Conservation (phyloP, 2,888 invertebrate species). For the Suillia variegata region DNA sequence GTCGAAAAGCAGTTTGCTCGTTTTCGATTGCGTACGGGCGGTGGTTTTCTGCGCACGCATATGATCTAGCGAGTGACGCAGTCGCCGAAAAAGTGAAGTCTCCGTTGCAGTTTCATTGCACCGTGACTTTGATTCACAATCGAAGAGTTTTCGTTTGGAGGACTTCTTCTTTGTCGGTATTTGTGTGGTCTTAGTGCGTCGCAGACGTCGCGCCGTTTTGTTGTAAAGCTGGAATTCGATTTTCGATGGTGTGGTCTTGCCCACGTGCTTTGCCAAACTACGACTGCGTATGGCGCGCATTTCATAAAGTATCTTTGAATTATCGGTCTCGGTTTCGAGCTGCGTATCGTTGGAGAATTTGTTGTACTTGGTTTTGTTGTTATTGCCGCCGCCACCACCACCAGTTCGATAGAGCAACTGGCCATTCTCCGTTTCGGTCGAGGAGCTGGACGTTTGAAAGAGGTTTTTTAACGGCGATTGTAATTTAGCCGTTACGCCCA, state of each 20-base stretch:
- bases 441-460: slow-evolving; percentile 43
- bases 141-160: slow-evolving; percentile 23
- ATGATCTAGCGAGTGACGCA: slow-evolving; percentile 41
- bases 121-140: slow-evolving; percentile 24
- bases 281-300: slow-evolving; percentile 45
- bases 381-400: slow-evolving; percentile 10
- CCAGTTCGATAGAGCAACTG: slow-evolving; percentile 29
- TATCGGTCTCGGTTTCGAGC: slow-evolving; percentile 26
- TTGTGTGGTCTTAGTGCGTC: slow-evolving; percentile 22
- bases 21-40: slow-evolving; percentile 19
- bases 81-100: slow-evolving; percentile 34
- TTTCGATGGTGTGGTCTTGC: slow-evolving; percentile 44
- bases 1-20: not conserved
- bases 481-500: slow-evolving; percentile 55
- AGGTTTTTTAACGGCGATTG: slow-evolving; percentile 49
- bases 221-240: slow-evolving; percentile 54
- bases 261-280: not conserved
- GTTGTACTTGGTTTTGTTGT: slow-evolving; percentile 38
- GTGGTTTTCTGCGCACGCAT: slow-evolving; percentile 26
- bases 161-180: slow-evolving; percentile 22
- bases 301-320: slow-evolving; percentile 45
- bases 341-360: slow-evolving; percentile 38
- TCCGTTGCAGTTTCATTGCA: not conserved
- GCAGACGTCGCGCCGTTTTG: slow-evolving; percentile 26
- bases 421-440: slow-evolving; percentile 49